A percentile compares a stretch with the other conserved stretches of the same genome.
Evolutionary conservation across 1,140 invertebrate species (phyloP).

Genomic region (Drosophila busckii): DNA sequence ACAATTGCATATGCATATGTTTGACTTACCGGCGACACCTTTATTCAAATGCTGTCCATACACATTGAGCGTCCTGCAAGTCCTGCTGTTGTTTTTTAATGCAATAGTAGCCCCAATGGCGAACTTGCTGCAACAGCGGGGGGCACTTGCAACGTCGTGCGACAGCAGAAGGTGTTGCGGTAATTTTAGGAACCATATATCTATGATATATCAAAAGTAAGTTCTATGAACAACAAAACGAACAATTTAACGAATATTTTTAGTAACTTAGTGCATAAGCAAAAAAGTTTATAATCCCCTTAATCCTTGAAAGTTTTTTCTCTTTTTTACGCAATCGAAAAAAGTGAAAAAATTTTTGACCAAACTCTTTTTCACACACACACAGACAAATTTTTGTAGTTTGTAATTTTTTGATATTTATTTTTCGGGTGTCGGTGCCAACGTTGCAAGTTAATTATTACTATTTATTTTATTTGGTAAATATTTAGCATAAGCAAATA

Average conservation of each 20-base stretch:
- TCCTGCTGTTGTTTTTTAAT: constrained; percentile 5
- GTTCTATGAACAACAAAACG: constrained; percentile 91
- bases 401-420: constrained; percentile 27
- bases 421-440: constrained; percentile 43
- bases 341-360: constrained; percentile 69
- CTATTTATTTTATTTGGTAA: constrained; percentile 35
- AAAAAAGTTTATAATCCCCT: background rate
- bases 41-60: constrained; percentile 64
- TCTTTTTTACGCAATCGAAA: constrained; percentile 37
- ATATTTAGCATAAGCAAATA: constrained; percentile 8
- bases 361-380: background rate
- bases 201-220: constrained; percentile 96
- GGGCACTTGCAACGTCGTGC: background rate
- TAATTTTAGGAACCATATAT: constrained; percentile 95
- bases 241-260: constrained; percentile 49
- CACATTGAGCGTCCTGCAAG: background rate
- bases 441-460: constrained; percentile 35
- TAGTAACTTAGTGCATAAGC: constrained; percentile 32
- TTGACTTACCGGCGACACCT: constrained; percentile 70
- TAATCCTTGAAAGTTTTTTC: constrained; percentile 66
- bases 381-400: constrained; percentile 17
- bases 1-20: constrained; percentile 48
- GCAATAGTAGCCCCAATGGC: constrained; percentile 49
- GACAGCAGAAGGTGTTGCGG: constrained; percentile 81
- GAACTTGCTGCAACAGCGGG: constrained; percentile 37